A percentile compares a stretch with the other conserved stretches of the same genome.
These are phyloP conservation scores for Trachymyrmex septentrionalis DNA, from an alignment of 1,140 invertebrate genomes.

Conservation along the genomic window DNA sequence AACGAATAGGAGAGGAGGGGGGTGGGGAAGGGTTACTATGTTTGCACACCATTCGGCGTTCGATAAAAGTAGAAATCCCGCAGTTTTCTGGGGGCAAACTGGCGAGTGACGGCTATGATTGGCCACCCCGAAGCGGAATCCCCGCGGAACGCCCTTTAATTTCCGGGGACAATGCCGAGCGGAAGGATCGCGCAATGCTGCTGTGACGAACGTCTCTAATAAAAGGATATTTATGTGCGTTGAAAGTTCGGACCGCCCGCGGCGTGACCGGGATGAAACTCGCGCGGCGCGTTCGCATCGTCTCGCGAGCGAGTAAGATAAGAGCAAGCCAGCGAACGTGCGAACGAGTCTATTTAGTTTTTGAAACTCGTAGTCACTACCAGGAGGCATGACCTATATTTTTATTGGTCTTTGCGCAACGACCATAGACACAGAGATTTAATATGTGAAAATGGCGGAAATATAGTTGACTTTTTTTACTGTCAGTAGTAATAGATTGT, in stretches of 20 bases:
- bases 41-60: constrained; percentile 21
- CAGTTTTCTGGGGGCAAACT: constrained; percentile 23
- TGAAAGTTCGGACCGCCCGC: constrained; percentile 66
- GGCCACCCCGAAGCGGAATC: constrained; percentile 42
- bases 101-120: constrained; percentile 32
- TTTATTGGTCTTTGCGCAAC: background rate
- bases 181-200: constrained; percentile 33
- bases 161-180: constrained; percentile 71
- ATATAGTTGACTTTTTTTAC: constrained; percentile 24
- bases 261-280: constrained; percentile 43
- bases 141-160: constrained; percentile 72
- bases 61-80: constrained; percentile 67
- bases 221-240: constrained; percentile 72
- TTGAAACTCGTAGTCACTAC: constrained; percentile 31
- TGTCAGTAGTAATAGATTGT: background rate
- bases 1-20: too few species aligned
- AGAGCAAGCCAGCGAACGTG: background rate
- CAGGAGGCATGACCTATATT: constrained; percentile 26
- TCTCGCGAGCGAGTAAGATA: constrained; percentile 15
- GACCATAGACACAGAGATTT: background rate
- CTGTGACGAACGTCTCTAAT: constrained; percentile 68
- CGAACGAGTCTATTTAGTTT: constrained; percentile 56
- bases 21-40: background rate
- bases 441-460: constrained; percentile 13
- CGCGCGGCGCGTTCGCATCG: constrained; percentile 9